Conservation (phyloP, 1,140 invertebrate genomes). For the Schlechtendalia chinensis region DNA sequence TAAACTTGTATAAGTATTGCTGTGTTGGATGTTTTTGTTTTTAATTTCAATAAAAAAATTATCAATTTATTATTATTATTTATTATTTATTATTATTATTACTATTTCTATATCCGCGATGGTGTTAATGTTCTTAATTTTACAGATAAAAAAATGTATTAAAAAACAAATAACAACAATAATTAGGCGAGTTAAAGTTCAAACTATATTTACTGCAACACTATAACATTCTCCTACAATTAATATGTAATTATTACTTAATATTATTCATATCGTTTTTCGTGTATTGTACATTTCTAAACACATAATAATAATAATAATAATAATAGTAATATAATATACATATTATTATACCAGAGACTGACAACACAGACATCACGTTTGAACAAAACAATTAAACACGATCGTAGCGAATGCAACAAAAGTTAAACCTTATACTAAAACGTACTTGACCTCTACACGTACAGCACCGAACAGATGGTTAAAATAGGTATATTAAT, state of each 20-base stretch:
- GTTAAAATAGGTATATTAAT: no score
- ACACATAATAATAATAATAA: no score
- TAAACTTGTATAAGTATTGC: no score
- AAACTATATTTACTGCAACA: background rate
- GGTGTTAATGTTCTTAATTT: background rate
- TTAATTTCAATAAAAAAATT: background rate
- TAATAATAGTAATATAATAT: no score
- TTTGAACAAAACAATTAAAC: conserved; percentile 31
- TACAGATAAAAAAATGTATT: conserved; percentile 6
- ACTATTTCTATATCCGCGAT: background rate
- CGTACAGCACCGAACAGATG: no score
- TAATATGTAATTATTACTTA: conserved; percentile 21
- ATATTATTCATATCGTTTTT: background rate
- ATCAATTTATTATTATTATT: background rate
- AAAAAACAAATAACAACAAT: conserved; percentile 22
- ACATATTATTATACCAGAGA: background rate
- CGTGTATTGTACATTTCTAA: background rate
- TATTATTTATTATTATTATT: no score
- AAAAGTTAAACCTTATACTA: background rate
- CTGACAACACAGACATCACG: conserved; percentile 1
- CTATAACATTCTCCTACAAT: background rate
- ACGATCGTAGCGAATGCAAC: conserved; percentile 5
- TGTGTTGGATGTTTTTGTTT: background rate
- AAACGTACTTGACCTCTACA: conserved; percentile 24
- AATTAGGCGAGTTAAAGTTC: conserved; percentile 29